These are phyloP conservation scores for Arnoldichthys spilopterus DNA, from an alignment of 2,797 vertebrate species.

Conservation along the genomic window DNA sequence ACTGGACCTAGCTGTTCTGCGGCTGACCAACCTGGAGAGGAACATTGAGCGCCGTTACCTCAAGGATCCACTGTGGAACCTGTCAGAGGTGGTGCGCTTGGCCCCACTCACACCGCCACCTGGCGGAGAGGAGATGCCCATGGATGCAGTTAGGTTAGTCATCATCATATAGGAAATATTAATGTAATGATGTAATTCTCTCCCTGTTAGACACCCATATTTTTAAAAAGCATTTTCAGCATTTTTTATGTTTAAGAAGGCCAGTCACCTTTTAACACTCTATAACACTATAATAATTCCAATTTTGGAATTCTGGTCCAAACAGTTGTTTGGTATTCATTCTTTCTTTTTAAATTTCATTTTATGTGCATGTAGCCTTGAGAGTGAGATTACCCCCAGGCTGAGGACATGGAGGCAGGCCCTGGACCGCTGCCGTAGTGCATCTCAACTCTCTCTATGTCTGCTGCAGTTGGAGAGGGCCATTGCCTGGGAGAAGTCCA, in stretches of 20 bases:
- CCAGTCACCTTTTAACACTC: no score
- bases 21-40: constrained; percentile 88
- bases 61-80: constrained; percentile 92
- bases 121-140: constrained; percentile 75
- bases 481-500: constrained; percentile 95
- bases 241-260: no score
- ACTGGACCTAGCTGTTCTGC: constrained; percentile 87
- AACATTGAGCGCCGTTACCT: constrained; percentile 93
- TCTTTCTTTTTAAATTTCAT: no score
- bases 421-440: constrained; percentile 89
- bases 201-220: no score
- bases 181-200: no score
- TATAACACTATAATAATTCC: no score
- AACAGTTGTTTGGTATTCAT: no score
- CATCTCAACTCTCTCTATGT: constrained; percentile 90
- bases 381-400: constrained; percentile 92
- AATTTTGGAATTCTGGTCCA: no score
- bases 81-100: constrained; percentile 88
- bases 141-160: constrained; percentile 76
- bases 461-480: constrained; percentile 90
- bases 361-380: constrained; percentile 66
- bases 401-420: constrained; percentile 91
- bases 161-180: not conserved
- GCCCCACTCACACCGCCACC: constrained; percentile 76
- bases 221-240: no score